Base-by-base conservation (phyloP, 2,797 vertebrate species). In the Poecile montanus region DNA sequence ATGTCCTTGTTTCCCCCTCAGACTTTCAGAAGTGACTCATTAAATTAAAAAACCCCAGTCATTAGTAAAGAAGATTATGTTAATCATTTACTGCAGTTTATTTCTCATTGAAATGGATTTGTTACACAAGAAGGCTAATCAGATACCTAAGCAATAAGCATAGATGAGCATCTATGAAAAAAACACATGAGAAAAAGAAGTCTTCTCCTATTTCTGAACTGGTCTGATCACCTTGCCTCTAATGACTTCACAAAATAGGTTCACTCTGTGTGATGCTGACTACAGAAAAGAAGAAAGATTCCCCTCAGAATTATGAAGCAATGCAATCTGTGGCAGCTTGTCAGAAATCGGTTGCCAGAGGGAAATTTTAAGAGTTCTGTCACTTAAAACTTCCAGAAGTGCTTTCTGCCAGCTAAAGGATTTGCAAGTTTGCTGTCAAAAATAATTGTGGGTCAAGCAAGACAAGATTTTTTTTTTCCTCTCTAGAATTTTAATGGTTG, bases 1-100 rank as follows among this genome's bases (percentile, higher is more conserved):
- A 27, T 16, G 58, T 62, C 73, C 45, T 56, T 66, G 40, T 70
- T 92, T 81, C 72, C 71, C 68, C 61, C 67, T 90, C 60, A 73
- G 85, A 91, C 77, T 94, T 94, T 66, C 67, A 88, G 71, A 96
- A 88, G 36, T 76, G 95, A 94, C 80, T 94, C 88, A 94, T 88
- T 94, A 86, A 93, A 96, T 93, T 86, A 79, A 86, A 94, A 96
- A 56, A 0, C 4, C 40, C 58, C 23, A 81, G 85, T 79, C 83
- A 81, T 94, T 95, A 96, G 67, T 71, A 84, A 94, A 96, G 89
- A 93, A 85, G 85, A 96, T 94, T 93, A 92, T 67, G 88, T 77
- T 93, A 95, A 96, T 95, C 38, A 88, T 95, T 97, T 67, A 82
- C 83, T 87, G 76, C 74, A 86, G 85, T 91, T 91, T 92, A 79